Evolutionary conservation across 2,797 vertebrate species (phyloP).

Genomic region (Danio kyathit): DNA sequence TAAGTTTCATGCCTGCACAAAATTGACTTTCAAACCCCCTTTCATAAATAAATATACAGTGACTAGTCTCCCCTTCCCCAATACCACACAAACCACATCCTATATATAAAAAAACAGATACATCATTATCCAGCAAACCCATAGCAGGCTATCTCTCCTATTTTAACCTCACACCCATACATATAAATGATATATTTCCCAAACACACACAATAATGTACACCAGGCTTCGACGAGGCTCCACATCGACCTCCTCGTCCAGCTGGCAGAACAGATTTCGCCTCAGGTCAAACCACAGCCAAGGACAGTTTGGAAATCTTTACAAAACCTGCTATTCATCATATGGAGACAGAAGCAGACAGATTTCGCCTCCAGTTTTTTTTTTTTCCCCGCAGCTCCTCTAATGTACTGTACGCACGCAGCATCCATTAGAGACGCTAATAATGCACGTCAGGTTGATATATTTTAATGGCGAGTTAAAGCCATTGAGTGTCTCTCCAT

Average conservation of each 20-base stretch:
- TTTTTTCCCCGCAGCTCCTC: constrained; percentile 8
- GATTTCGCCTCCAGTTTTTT: constrained; percentile 21
- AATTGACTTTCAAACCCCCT: neutral
- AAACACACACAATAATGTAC: constrained; percentile 2
- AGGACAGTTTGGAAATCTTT: constrained; percentile 49
- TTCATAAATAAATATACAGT: neutral
- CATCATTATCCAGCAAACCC: neutral
- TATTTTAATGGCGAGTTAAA: constrained; percentile 73
- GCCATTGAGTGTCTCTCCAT: constrained; percentile 59
- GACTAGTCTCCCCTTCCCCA: neutral
- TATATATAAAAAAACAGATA: neutral
- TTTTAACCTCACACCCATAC: neutral
- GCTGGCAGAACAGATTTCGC: constrained; percentile 39
- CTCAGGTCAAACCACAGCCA: constrained; percentile 35
- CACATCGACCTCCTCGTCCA: constrained; percentile 1
- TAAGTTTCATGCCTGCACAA: neutral
- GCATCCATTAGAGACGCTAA: constrained; percentile 51
- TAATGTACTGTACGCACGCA: constrained; percentile 4
- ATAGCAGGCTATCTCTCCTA: too few relatives aligned
- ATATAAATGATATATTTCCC: constrained; percentile 10
- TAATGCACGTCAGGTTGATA: constrained; percentile 53
- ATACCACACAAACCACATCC: neutral
- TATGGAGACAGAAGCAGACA: constrained; percentile 27
- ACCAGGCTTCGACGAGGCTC: neutral
- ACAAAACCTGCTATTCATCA: constrained; percentile 54